A percentile compares a stretch with the other conserved stretches of the same genome.
Conservation (phyloP, 2,888 invertebrate species). For the Tanaodytes sp. region DNA sequence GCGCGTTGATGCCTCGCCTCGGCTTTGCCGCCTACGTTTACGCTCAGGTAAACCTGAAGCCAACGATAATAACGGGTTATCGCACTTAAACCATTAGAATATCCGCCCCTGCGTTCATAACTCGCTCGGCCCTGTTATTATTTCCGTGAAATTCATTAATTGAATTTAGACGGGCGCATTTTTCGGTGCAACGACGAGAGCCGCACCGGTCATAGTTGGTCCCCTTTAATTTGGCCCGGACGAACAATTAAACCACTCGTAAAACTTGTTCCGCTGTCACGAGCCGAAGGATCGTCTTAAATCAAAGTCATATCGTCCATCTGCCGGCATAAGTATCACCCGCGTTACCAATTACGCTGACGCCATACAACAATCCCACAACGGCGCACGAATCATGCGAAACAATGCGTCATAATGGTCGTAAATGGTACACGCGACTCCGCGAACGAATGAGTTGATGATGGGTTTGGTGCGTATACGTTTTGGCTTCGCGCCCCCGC, state of each 20-base stretch:
- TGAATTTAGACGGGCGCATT: slow-evolving; percentile 28
- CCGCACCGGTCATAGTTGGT: too few relatives aligned
- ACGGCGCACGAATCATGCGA: slow-evolving; percentile 23
- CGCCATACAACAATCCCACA: slow-evolving; percentile 36
- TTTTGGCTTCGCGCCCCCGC: too few relatives aligned
- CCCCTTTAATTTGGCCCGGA: slow-evolving; percentile 15
- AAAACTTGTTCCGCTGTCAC: slow-evolving; percentile 29
- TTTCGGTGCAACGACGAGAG: slow-evolving; percentile 29
- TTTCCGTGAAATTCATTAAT: slow-evolving; percentile 45
- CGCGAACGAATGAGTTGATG: too few relatives aligned
- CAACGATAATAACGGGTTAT: slow-evolving; percentile 48
- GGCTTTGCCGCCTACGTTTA: slow-evolving; percentile 46
- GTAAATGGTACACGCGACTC: too few relatives aligned
- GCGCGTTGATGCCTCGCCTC: slow-evolving; percentile 45
- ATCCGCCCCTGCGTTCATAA: slow-evolving; percentile 48
- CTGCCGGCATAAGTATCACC: slow-evolving; percentile 13
- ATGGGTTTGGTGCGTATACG: too few relatives aligned
- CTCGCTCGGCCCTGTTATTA: slow-evolving; percentile 40
- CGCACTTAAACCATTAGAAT: slow-evolving; percentile 51
- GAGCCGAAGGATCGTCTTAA: slow-evolving; percentile 36
- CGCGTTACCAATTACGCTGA: slow-evolving; percentile 30
- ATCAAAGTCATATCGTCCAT: slow-evolving; percentile 47
- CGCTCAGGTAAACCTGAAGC: slow-evolving; percentile 41
- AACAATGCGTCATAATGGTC: slow-evolving; percentile 36
- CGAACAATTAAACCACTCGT: slow-evolving; percentile 34